Conservation (phyloP, 2,113 vertebrate species). For the Coregonus clupeaformis region DNA sequence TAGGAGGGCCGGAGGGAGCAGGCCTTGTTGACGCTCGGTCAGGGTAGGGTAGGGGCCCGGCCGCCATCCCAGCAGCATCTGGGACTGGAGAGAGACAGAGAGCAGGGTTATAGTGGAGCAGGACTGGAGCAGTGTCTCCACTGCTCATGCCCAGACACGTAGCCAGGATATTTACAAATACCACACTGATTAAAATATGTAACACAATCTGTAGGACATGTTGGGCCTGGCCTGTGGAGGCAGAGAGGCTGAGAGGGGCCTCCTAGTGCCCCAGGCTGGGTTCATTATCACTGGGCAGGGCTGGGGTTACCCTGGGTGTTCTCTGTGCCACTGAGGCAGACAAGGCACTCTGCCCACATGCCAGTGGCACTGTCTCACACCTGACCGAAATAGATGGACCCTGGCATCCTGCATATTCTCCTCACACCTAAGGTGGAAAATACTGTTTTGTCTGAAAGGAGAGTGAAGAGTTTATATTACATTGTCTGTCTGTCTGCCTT, state of each 20-base stretch:
- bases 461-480: conserved; percentile 26
- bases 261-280: conserved; percentile 28
- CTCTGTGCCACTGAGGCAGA: too few relatives aligned
- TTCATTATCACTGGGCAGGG: conserved; percentile 28
- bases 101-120: conserved; percentile 17
- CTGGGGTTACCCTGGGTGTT: conserved; percentile 19
- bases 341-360: conserved; percentile 28
- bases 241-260: conserved; percentile 23
- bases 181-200: conserved; percentile 55
- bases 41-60: not conserved
- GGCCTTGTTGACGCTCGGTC: conserved; percentile 7
- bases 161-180: conserved; percentile 55
- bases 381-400: conserved; percentile 43
- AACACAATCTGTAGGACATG: conserved; percentile 35
- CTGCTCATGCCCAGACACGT: conserved; percentile 39
- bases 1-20: conserved; percentile 14
- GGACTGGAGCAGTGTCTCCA: conserved; percentile 6
- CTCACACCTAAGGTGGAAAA: conserved; percentile 37
- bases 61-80: not conserved
- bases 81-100: not conserved
- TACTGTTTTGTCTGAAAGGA: conserved; percentile 37
- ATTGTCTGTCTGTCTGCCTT: conserved; percentile 41
- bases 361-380: conserved; percentile 36
- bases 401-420: conserved; percentile 22
- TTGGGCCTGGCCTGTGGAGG: conserved; percentile 33